Evolutionary conservation across 2,797 vertebrate genomes (phyloP), one percentile per base, ranked within the genome.

Genomic region (Bradypodion ventrale): DNA sequence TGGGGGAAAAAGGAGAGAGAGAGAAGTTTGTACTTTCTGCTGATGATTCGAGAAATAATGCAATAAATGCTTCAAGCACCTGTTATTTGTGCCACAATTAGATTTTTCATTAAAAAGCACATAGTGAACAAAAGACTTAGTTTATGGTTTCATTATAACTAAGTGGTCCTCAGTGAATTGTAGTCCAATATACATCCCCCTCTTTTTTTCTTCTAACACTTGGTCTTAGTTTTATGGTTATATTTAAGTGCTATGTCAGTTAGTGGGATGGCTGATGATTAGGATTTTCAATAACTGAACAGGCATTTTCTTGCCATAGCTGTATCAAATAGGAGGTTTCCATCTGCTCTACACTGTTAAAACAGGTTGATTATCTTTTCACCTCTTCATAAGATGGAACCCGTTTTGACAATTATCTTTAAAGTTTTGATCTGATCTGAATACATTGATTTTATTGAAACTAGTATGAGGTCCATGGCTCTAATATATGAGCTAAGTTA

Each of bases 91-190:
- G 35, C 69, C 56, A 80, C 27, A 56, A 70, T 90, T 84, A 84
- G 75, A 66, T 86, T 76, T 85, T 86, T 89, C 73, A 89, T 90
- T 91, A 90, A 60, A 90, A 40, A 1, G 73, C 15, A 87, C 56
- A 86, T 78, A 92, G 89, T 78, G 13, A 89, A 29, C 12, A 78
- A 75, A 83, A 52, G 52, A 23, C 60, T 89, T 82, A 69, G 56
- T 88, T 87, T 89, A 78, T 52, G 2, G 21, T 79, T 75, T 83
- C 37, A 83, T 87, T 87, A 66, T 78, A 82, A 35, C 42, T 74
- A 87, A 87, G 32, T 72, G 75, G 79, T 83, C 63, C 66, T 87
- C 68, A 81, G 80, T 70, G 91, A 81, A 82, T 84, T 68, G 37
- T 12, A 83, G 13, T 87, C 87, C 5, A 0, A 19, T 75, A 78